These are phyloP conservation scores for Clusia tigrina DNA, from an alignment of 2,888 invertebrate species.

Conservation along the genomic window DNA sequence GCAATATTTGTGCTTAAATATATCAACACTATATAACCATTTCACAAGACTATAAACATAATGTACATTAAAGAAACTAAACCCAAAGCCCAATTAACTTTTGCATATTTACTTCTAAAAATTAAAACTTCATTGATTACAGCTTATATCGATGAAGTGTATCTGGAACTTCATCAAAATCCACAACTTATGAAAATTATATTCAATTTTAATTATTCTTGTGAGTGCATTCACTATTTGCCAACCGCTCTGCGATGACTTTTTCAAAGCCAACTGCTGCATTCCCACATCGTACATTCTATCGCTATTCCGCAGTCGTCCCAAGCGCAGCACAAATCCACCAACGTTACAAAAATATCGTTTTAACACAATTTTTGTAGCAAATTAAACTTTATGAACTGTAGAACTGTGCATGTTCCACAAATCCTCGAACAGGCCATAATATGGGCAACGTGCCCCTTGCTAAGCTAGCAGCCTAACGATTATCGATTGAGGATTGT, in stretches of 20 bases:
- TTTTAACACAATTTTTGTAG: conserved; percentile 58
- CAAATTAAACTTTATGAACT: conserved; percentile 61
- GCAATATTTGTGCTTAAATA: too few relatives aligned
- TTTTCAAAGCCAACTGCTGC: conserved; percentile 38
- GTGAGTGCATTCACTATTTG: conserved; percentile 38
- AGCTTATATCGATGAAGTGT: conserved; percentile 56
- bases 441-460: too few relatives aligned
- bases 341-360: conserved; percentile 41
- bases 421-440: conserved; percentile 3
- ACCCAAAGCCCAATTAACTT: conserved; percentile 5
- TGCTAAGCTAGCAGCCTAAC: too few relatives aligned
- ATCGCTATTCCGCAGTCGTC: too few relatives aligned
- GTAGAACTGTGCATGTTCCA: conserved; percentile 43
- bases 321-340: not conserved
- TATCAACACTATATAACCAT: too few relatives aligned
- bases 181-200: conserved; percentile 34
- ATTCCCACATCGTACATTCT: too few relatives aligned
- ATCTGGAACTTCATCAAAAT: conserved; percentile 31
- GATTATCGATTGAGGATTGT: too few relatives aligned
- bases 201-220: conserved; percentile 56
- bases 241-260: conserved; percentile 52
- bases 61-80: too few relatives aligned
- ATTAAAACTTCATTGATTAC: conserved; percentile 1
- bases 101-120: not conserved
- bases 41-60: too few relatives aligned